Evolutionary conservation across 1,140 invertebrate genomes (phyloP), one percentile per base, ranked within the genome.

Genomic region (Brachionus plicatilis): DNA sequence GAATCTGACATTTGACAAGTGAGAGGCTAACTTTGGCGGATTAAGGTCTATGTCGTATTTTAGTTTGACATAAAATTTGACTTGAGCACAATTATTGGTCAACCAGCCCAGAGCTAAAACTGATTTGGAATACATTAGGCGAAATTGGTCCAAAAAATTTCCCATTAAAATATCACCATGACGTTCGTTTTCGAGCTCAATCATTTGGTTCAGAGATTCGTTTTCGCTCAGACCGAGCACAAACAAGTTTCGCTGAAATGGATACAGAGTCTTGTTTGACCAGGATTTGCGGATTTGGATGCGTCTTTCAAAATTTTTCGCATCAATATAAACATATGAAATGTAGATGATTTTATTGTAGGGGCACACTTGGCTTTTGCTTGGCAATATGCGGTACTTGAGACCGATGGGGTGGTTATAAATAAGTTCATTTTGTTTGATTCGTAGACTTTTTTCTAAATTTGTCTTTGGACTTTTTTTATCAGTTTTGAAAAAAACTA

Each of bases 131-230:
- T 41, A 17, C 37, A 43, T 72, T 8, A 20, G 29, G 11, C 41
- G 33, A 20, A 72, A 72, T 17, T n/a, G 9, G 14, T 72, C 68
- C 41, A 41, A 43, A 43, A 72, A 20, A 43, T 72, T 72, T 41
- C 68, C 68, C 41, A 43, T n/a, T 9, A 72, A 43, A 43, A 72
- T 72, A 43, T 72, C 68, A 41, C 68, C 68, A 72, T 72, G 68
- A 43, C 41, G 33, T 20, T 72, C 7, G 17, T 43, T 72, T 20
- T 72, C 68, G 9, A n/a, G 24, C 41, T 72, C 68, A 72, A 72
- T 72, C 68, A 72, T 72, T 72, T 72, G 68, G 17, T 72, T 72
- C 3, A 72, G 33, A 11, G 68, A 43, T 72, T 72, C 68, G 6
- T 17, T 43, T 41, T n/a, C 3, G 33, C 33, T 43, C 8, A 43